Conservation (phyloP, 2,888 invertebrate species). For the Malthinus seriepunctatus region DNA sequence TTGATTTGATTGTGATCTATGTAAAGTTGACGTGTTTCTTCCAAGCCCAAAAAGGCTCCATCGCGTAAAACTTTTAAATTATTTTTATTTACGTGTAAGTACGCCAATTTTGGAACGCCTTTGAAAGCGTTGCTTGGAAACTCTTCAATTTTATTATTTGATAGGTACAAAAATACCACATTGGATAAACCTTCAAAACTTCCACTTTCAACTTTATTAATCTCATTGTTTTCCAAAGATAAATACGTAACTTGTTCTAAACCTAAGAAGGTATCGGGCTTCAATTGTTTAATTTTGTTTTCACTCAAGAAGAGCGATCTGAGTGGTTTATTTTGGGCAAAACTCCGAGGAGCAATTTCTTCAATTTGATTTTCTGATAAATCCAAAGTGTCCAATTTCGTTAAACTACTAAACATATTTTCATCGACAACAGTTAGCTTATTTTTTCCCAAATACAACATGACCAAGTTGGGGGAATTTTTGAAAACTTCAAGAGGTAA, state of each 20-base stretch:
- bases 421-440: neutral
- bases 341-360: neutral
- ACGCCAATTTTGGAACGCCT: neutral
- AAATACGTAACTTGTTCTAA: neutral
- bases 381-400: neutral
- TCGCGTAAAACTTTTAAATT: neutral
- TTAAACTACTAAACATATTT: neutral
- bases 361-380: slow-evolving; percentile 5
- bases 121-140: neutral
- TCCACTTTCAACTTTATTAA: neutral
- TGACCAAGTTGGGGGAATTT: neutral
- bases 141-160: neutral
- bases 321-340: neutral
- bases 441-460: neutral
- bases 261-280: neutral
- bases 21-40: neutral
- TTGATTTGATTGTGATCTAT: neutral
- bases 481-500: neutral
- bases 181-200: neutral
- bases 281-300: neutral
- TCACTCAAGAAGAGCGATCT: neutral
- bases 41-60: neutral
- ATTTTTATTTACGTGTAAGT: neutral
- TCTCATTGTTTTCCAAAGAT: neutral
- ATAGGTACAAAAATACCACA: neutral